Conservation (phyloP, 2,113 vertebrate species). For the Hipposideros armiger region DNA sequence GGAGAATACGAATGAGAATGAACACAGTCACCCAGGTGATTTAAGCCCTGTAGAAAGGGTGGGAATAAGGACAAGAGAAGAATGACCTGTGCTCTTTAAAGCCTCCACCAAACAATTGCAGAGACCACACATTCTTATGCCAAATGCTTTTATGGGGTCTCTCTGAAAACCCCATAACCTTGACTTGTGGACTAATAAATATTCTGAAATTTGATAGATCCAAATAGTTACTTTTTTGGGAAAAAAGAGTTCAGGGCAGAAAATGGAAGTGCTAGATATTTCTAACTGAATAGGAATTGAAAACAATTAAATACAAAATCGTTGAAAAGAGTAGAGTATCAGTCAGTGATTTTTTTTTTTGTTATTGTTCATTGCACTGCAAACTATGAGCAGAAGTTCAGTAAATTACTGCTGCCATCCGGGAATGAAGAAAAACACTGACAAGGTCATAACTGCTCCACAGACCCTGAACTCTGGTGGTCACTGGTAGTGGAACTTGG, state of each 20-base stretch:
- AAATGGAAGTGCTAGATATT: neutral
- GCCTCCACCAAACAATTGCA: neutral
- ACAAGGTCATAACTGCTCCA: too few relatives aligned
- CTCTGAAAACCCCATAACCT: neutral
- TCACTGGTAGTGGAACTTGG: neutral
- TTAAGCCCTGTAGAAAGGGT: neutral
- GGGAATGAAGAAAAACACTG: neutral
- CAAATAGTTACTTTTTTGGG: neutral
- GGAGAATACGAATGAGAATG: neutral
- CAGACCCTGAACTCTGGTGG: neutral
- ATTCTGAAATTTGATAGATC: neutral
- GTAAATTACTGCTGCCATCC: neutral
- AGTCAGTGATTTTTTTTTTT: neutral
- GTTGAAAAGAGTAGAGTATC: neutral
- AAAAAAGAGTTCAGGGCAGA: neutral
- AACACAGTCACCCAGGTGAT: neutral
- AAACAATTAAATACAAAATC: neutral
- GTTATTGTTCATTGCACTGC: neutral
- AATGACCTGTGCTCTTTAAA: neutral
- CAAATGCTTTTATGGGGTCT: neutral
- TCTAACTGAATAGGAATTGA: neutral
- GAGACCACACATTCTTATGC: neutral
- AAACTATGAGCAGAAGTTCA: neutral
- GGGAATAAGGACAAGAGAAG: neutral
- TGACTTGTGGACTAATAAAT: neutral